phyloP scores from a whole-genome alignment of 1,140 invertebrate species.

The Solenopsis invicta region DNA sequence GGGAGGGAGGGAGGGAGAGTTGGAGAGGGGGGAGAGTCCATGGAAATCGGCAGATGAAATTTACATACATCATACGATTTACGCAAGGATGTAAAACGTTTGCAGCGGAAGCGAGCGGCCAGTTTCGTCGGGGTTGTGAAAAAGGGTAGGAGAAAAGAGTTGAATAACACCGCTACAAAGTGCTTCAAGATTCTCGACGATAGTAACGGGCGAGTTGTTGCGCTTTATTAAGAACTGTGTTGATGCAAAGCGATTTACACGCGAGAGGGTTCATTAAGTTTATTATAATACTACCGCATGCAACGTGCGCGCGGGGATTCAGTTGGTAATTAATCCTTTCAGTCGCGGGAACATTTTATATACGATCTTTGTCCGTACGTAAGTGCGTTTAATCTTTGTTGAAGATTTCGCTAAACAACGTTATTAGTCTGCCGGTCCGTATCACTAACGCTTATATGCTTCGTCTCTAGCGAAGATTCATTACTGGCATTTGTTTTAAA shows the following conservation, averaged over 20 bases:
- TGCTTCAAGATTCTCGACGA: constrained; percentile 49
- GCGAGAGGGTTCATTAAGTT: constrained; percentile 56
- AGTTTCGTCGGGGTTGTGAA: background rate
- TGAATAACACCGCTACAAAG: constrained; percentile 49
- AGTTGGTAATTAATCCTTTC: constrained; percentile 60
- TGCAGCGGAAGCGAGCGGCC: constrained; percentile 27
- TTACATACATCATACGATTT: constrained; percentile 62
- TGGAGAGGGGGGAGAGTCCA: constrained; percentile 21
- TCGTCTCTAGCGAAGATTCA: background rate
- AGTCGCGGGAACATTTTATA: constrained; percentile 40
- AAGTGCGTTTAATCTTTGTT: constrained; percentile 51
- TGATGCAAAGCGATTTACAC: constrained; percentile 58
- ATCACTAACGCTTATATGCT: background rate
- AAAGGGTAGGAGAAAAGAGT: background rate
- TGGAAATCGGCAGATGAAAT: constrained; percentile 62
- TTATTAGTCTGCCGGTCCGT: constrained; percentile 15
- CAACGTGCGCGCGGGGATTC: constrained; percentile 32
- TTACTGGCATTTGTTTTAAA: constrained; percentile 17
- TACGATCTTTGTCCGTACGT: constrained; percentile 27
- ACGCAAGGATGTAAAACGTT: constrained; percentile 53
- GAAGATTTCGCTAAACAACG: constrained; percentile 14
- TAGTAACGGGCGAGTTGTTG: constrained; percentile 65
- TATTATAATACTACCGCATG: constrained; percentile 52
- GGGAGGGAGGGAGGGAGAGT: background rate
- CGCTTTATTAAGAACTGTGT: constrained; percentile 56